Percentiles rank a stretch among this genome's conserved stretches.
Evolutionary conservation across 2,888 invertebrate species (phyloP).

Genomic region (Lasioglossum morio): DNA sequence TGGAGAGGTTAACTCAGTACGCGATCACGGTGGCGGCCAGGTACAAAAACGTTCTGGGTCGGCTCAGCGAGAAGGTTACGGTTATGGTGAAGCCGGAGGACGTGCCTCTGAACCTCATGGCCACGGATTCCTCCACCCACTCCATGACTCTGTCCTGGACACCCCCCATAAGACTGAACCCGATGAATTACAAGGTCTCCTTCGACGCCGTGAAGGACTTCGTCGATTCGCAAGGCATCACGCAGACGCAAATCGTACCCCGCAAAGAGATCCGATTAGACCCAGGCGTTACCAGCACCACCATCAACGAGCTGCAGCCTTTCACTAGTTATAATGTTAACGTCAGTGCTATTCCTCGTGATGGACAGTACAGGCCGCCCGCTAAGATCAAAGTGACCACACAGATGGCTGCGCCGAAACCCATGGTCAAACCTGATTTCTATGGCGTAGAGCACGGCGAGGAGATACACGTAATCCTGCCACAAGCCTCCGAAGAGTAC

Average conservation of each 20-base stretch:
- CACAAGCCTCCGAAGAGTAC: constrained; percentile 98
- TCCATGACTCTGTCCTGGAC: constrained; percentile 97
- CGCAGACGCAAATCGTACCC: constrained; percentile 93
- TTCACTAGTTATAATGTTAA: constrained; percentile 98
- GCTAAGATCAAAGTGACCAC: constrained; percentile 97
- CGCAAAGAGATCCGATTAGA: constrained; percentile 90
- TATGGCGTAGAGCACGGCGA: constrained; percentile 95
- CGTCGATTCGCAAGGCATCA: constrained; percentile 96
- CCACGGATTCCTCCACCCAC: constrained; percentile 96
- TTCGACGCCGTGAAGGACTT: constrained; percentile 97
- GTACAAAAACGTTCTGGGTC: constrained; percentile 91
- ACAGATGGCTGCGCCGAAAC: constrained; percentile 98
- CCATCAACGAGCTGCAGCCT: constrained; percentile 95
- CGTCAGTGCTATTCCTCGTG: constrained; percentile 94
- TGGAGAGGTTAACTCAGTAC: constrained; percentile 96
- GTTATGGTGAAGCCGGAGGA: constrained; percentile 97
- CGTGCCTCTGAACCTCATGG: constrained; percentile 94
- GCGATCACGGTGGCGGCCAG: constrained; percentile 95
- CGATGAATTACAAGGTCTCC: constrained; percentile 94
- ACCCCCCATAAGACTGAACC: constrained; percentile 94
- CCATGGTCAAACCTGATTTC: constrained; percentile 98
- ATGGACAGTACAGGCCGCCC: constrained; percentile 94
- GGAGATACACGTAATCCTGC: constrained; percentile 95
- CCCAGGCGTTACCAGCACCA: constrained; percentile 89
- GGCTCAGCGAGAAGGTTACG: constrained; percentile 94